Conservation (phyloP, 1,140 invertebrate species). For the Druon quercuslanigerum region DNA sequence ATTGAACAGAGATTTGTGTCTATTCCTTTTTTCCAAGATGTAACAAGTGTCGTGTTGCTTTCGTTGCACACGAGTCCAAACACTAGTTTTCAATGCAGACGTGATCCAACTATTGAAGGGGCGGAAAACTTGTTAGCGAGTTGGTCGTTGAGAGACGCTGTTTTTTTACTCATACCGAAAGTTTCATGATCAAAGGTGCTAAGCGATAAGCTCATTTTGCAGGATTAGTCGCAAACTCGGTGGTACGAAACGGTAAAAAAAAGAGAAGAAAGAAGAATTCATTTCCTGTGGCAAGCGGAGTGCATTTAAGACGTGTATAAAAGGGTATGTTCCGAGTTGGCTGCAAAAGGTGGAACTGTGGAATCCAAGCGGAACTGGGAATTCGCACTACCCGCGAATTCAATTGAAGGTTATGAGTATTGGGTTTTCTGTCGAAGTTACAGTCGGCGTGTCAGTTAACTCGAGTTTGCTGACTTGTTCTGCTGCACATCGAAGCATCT, state of each 20-base stretch:
- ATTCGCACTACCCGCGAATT: conserved; percentile 62
- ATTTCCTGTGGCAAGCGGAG: conserved; percentile 35
- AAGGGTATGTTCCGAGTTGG: neutral
- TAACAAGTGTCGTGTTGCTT: neutral
- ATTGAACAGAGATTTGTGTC: neutral
- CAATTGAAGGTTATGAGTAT: conserved; percentile 66
- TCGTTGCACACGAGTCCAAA: neutral
- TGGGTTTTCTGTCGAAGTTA: conserved; percentile 53
- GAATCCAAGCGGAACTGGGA: conserved; percentile 62
- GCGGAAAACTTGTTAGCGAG: conserved; percentile 36
- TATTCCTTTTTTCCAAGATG: neutral
- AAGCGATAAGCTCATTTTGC: conserved; percentile 47
- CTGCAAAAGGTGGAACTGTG: conserved; percentile 34
- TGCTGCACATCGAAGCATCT: conserved; percentile 48
- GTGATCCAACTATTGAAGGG: conserved; percentile 43
- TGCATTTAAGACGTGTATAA: conserved; percentile 39
- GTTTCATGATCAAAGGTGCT: conserved; percentile 53
- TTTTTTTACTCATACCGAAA: conserved; percentile 40
- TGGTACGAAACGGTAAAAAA: conserved; percentile 41
- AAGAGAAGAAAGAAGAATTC: conserved; percentile 40
- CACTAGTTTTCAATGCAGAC: conserved; percentile 18
- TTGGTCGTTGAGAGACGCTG: conserved; percentile 1
- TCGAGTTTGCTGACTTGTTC: conserved; percentile 51
- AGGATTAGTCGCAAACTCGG: conserved; percentile 47
- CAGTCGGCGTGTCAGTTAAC: conserved; percentile 56